phyloP scores from a whole-genome alignment of 2,113 vertebrate genomes.

The Eubucco bourcierii region DNA sequence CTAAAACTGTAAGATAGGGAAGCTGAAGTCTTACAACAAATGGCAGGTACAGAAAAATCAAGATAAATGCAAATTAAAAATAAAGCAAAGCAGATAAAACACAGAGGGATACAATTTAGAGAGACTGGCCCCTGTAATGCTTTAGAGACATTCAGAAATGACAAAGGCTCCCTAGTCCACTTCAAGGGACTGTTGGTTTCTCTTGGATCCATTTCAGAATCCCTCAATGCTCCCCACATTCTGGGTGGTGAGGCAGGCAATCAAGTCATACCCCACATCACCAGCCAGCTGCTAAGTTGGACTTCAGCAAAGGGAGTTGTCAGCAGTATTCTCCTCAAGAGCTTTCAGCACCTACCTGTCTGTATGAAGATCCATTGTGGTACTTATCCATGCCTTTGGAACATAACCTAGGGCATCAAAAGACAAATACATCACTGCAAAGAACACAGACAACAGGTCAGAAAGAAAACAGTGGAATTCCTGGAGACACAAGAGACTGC shows the following conservation, averaged over 20 bases:
- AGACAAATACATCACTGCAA: background rate
- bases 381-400: conserved; percentile 88
- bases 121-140: background rate
- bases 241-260: background rate
- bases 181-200: background rate
- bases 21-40: background rate
- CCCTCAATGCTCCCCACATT: background rate
- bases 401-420: conserved; percentile 81
- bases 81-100: background rate
- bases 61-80: background rate
- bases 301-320: background rate
- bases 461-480: background rate
- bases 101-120: background rate
- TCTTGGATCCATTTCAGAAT: background rate
- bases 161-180: background rate
- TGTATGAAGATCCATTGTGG: conserved; percentile 81
- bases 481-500: background rate
- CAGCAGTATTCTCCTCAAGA: background rate
- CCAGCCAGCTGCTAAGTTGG: background rate
- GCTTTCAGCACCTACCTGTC: conserved; percentile 79
- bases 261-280: rapidly evolving
- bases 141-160: background rate
- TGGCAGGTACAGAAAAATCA: background rate
- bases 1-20: background rate
- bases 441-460: background rate